A percentile compares a stretch with the other conserved stretches of the same genome.
These are phyloP conservation scores for Epiblema foenella DNA, from an alignment of 2,888 invertebrate genomes.

Conservation along the genomic window DNA sequence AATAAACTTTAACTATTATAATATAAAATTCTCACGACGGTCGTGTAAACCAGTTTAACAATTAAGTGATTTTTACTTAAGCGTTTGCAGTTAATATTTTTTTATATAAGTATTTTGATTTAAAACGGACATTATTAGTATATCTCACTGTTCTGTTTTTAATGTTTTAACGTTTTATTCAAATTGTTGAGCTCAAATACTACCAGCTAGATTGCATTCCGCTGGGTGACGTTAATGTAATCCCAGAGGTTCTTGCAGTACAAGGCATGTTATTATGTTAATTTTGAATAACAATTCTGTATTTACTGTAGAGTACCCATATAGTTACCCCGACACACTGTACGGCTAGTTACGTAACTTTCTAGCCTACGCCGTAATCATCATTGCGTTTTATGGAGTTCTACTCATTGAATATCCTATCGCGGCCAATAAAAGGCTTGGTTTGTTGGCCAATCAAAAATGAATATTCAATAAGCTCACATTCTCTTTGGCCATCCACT, in stretches of 20 bases:
- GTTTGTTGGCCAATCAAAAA: conserved; percentile 39
- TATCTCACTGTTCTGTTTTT: neutral
- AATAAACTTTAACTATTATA: no score
- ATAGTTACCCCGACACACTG: neutral
- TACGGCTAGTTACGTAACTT: conserved; percentile 15
- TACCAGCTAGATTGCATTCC: no score
- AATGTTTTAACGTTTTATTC: neutral
- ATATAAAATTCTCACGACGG: no score
- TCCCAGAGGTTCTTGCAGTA: neutral
- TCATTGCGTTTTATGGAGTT: conserved; percentile 34
- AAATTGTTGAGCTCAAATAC: no score
- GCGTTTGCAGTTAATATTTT: no score
- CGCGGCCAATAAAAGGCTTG: conserved; percentile 36
- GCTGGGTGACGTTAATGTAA: no score
- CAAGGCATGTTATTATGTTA: neutral
- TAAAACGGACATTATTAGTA: neutral
- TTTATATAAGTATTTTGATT: conserved; percentile 10
- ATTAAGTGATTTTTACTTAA: no score
- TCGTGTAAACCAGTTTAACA: no score
- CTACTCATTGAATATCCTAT: conserved; percentile 28
- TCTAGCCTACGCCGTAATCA: conserved; percentile 15
- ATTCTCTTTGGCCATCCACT: conserved; percentile 46
- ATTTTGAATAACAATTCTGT: neutral
- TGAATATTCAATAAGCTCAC: conserved; percentile 43
- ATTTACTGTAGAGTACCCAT: neutral